Evolutionary conservation across 2,113 vertebrate species (phyloP).

Genomic region (Podarcis muralis): DNA sequence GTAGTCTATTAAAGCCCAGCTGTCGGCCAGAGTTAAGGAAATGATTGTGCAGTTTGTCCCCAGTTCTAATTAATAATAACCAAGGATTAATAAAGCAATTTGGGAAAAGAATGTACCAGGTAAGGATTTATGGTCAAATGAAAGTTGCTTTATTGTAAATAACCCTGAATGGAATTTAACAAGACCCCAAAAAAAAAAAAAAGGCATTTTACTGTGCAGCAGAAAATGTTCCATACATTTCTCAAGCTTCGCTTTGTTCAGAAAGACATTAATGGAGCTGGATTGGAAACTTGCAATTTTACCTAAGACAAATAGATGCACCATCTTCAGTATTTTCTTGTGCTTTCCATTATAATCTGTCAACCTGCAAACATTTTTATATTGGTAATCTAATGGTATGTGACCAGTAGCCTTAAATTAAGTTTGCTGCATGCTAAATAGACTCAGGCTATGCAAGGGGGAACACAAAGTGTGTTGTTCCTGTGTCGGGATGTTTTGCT

Average conservation of each 20-base stretch:
- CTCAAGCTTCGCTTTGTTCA: conserved; percentile 56
- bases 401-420: conserved; percentile 11
- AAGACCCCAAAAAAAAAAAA: conserved; percentile 19
- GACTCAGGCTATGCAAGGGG: background rate
- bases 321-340: conserved; percentile 8
- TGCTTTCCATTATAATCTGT: background rate
- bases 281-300: background rate
- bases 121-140: conserved; percentile 66
- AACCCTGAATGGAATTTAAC: conserved; percentile 62
- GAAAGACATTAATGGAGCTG: conserved; percentile 37
- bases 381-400: conserved; percentile 5
- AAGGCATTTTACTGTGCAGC: conserved; percentile 40
- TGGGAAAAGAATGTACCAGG: conserved; percentile 61
- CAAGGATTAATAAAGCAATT: conserved; percentile 73
- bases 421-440: conserved; percentile 13
- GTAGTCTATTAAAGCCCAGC: conserved; percentile 62
- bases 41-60: conserved; percentile 56
- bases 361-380: conserved; percentile 8
- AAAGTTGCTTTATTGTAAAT: conserved; percentile 68
- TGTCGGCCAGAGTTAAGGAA: conserved; percentile 68
- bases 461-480: background rate
- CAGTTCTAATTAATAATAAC: conserved; percentile 71
- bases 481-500: background rate
- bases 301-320: conserved; percentile 36
- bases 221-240: conserved; percentile 46